These are phyloP conservation scores for Troglohyphantes excavatus DNA, from an alignment of 2,888 invertebrate species.

Conservation along the genomic window DNA sequence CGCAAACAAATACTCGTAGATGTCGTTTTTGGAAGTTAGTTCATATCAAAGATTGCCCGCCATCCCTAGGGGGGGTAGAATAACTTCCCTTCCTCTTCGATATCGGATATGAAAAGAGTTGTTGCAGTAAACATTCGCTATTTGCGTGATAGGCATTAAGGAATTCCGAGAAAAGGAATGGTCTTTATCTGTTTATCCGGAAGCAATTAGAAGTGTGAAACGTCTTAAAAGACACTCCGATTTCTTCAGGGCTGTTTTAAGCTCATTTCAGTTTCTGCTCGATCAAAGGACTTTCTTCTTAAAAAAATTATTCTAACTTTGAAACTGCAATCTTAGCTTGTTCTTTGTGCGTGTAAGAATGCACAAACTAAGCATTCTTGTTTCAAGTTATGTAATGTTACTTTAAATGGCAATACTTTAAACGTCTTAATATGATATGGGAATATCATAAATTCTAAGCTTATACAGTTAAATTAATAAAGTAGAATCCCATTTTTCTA, in stretches of 20 bases:
- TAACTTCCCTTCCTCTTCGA: background rate
- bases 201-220: constrained; percentile 16
- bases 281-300: background rate
- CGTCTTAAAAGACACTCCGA: constrained; percentile 15
- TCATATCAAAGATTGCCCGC: background rate
- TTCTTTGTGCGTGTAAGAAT: no score
- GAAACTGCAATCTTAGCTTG: no score
- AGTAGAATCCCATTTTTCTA: no score
- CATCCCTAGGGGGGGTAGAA: background rate
- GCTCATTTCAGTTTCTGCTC: constrained; percentile 20
- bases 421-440: no score
- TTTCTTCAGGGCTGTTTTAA: constrained; percentile 3
- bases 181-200: constrained; percentile 28
- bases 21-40: constrained; percentile 54
- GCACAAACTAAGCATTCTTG: no score
- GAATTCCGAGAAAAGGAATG: constrained; percentile 11
- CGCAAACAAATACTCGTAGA: constrained; percentile 46
- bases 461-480: no score
- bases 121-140: background rate
- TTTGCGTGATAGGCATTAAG: constrained; percentile 11
- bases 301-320: background rate
- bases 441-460: no score
- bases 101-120: constrained; percentile 64
- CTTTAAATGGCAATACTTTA: no score
- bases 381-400: no score